phyloP scores from a whole-genome alignment of 1,140 invertebrate genomes.

The Lordiphosa collinella region DNA sequence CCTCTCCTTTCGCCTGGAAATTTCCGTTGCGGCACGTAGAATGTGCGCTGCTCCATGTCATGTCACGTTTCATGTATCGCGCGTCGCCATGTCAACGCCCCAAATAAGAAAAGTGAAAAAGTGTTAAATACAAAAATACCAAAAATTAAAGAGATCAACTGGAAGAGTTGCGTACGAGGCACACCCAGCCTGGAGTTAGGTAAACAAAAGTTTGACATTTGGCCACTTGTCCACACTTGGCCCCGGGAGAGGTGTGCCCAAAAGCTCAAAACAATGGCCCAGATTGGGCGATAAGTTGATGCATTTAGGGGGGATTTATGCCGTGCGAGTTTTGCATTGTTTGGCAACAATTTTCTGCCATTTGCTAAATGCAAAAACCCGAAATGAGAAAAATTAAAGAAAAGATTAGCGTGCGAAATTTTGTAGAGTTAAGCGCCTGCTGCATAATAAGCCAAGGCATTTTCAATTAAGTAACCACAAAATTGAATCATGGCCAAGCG shows the following conservation, averaged over 20 bases:
- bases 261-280: conserved; percentile 23
- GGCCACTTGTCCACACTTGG: not conserved
- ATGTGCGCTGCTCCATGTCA: conserved; percentile 42
- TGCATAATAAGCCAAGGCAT: conserved; percentile 34
- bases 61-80: conserved; percentile 44
- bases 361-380: not conserved
- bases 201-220: conserved; percentile 4
- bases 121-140: conserved; percentile 11
- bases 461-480: conserved; percentile 54
- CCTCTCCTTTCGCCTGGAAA: conserved; percentile 30
- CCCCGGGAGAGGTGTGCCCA: not conserved
- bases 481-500: conserved; percentile 49
- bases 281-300: conserved; percentile 42
- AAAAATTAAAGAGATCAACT: conserved; percentile 7
- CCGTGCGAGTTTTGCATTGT: conserved; percentile 50
- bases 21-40: conserved; percentile 42
- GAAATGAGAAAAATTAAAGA: not conserved
- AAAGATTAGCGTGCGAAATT: conserved; percentile 49
- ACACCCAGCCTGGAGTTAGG: conserved; percentile 27
- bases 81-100: conserved; percentile 55
- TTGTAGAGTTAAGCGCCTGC: conserved; percentile 4
- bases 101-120: conserved; percentile 5
- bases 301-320: conserved; percentile 57
- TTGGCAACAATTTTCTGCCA: conserved; percentile 23
- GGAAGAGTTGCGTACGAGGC: conserved; percentile 36